Evolutionary conservation across 2,113 vertebrate genomes (phyloP).

Genomic region (Deroptyus accipitrinus): DNA sequence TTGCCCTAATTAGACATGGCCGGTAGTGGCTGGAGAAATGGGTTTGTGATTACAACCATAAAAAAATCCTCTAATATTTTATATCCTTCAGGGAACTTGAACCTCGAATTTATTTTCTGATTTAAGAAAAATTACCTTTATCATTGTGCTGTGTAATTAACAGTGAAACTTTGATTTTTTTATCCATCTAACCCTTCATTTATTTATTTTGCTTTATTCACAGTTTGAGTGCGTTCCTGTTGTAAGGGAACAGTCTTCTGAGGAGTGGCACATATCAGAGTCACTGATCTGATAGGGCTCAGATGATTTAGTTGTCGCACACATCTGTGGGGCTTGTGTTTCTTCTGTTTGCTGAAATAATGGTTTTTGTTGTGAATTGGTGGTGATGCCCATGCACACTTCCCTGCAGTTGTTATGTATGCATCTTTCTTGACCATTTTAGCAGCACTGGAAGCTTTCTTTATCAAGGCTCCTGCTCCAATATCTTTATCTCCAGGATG

Average conservation of each 20-base stretch:
- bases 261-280: background rate
- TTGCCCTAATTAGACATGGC: slow-evolving; percentile 70
- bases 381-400: background rate
- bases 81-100: slow-evolving; percentile 49
- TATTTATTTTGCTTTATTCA: slow-evolving; percentile 4
- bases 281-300: background rate
- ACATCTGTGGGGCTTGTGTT: background rate
- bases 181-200: background rate
- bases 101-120: slow-evolving; percentile 51
- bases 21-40: slow-evolving; percentile 61
- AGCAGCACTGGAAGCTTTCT: background rate
- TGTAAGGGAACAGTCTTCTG: background rate
- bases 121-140: slow-evolving; percentile 48
- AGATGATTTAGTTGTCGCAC: background rate
- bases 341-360: background rate
- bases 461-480: background rate
- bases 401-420: background rate
- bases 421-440: background rate
- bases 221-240: background rate
- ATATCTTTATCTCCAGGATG: background rate
- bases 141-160: slow-evolving; percentile 43
- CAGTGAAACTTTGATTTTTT: slow-evolving; percentile 20
- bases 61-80: slow-evolving; percentile 57
- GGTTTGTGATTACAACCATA: slow-evolving; percentile 61
- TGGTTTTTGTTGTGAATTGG: background rate